A percentile compares a stretch with the other conserved stretches of the same genome.
Evolutionary conservation across 2,113 vertebrate species (phyloP).

Genomic region (Probosciger aterrimus): DNA sequence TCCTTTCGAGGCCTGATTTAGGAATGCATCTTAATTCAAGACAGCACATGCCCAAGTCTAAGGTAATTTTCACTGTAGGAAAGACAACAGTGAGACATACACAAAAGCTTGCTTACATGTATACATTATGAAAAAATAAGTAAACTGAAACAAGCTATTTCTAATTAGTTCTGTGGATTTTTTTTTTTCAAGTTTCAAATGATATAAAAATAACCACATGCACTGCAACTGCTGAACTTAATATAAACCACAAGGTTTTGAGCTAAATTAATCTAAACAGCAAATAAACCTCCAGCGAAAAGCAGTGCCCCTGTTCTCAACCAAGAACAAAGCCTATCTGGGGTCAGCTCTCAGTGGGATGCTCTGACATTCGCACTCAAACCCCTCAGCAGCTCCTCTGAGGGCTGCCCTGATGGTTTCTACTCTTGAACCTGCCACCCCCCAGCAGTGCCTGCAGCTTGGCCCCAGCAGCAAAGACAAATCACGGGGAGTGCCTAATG

Average conservation of each 20-base stretch:
- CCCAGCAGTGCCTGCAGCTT: neutral
- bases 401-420: neutral
- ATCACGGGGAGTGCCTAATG: neutral
- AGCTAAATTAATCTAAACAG: conserved; percentile 4
- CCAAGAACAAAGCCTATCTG: neutral
- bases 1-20: conserved; percentile 47
- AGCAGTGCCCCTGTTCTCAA: neutral
- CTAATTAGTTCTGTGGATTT: neutral
- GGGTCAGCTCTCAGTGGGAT: neutral
- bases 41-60: conserved; percentile 25
- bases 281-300: conserved; percentile 15
- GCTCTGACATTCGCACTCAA: neutral
- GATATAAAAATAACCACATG: conserved; percentile 4
- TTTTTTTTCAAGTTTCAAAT: neutral
- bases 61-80: conserved; percentile 51
- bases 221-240: neutral
- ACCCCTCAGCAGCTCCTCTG: conserved; percentile 11
- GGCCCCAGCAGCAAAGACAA: neutral
- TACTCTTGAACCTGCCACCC: neutral
- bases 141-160: conserved; percentile 9
- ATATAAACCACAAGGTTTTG: conserved; percentile 1
- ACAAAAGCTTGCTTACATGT: neutral
- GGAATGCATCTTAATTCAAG: conserved; percentile 31
- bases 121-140: neutral
- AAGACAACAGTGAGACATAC: conserved; percentile 49